phyloP scores from a whole-genome alignment of 2,797 vertebrate species.

The Anomalospiza imberbis region DNA sequence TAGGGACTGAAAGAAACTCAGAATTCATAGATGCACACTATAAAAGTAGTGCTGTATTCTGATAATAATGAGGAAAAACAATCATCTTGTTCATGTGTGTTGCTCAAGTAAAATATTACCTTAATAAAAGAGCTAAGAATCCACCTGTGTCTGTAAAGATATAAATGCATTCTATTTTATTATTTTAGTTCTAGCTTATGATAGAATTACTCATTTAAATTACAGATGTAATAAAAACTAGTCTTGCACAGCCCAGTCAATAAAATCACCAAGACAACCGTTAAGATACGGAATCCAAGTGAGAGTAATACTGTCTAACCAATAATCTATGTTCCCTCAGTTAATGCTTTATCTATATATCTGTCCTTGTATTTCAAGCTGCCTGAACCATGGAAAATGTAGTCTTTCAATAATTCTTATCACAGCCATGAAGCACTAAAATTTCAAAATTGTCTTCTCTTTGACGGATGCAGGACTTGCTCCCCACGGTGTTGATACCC shows the following conservation, averaged over 20 bases:
- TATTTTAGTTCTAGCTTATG: neutral
- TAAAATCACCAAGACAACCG: conserved; percentile 8
- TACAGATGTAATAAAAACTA: neutral
- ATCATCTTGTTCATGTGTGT: neutral
- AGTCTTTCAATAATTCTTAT: neutral
- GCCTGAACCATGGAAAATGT: neutral
- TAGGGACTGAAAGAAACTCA: neutral
- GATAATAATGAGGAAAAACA: neutral
- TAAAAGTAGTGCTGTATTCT: neutral
- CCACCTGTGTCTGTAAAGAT: neutral
- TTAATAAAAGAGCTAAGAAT: conserved; percentile 5
- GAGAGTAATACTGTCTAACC: neutral
- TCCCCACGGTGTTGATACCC: fast-evolving
- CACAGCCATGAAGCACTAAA: neutral
- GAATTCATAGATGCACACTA: neutral
- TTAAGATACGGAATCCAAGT: neutral
- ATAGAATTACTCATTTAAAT: conserved; percentile 35
- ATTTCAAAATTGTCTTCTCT: neutral
- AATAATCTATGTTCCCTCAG: neutral
- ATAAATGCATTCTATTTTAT: conserved; percentile 14
- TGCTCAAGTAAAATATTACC: neutral
- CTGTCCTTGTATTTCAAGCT: neutral
- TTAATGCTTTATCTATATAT: neutral
- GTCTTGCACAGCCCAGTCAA: neutral
- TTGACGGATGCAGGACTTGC: neutral